A percentile compares a stretch with the other conserved stretches of the same genome.
Conservation (phyloP, 35 echinoderm and acorn worm species). For the Heliocidaris erythrogramma region DNA sequence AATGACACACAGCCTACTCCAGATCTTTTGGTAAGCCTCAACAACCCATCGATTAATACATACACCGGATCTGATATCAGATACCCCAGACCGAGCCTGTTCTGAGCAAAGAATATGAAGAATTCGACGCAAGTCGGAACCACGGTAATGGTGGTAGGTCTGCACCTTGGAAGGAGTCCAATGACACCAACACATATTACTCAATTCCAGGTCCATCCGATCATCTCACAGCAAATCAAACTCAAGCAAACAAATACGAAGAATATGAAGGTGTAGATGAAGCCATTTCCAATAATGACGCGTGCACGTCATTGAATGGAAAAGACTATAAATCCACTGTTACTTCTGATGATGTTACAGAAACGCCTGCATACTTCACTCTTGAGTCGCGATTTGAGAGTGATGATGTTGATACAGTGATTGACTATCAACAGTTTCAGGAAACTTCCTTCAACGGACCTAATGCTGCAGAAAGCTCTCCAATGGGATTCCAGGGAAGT, state of each 20-base stretch:
- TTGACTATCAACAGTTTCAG: not conserved
- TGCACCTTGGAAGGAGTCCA: not conserved
- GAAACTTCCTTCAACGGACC: not conserved
- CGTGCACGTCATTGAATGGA: not conserved
- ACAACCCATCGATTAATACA: not conserved
- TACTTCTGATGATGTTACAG: not conserved
- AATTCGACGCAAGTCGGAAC: not conserved
- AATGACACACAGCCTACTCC: not conserved
- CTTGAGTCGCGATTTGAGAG: not conserved
- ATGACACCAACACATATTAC: not conserved
- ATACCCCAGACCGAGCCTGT: not conserved
- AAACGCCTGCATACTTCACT: not conserved
- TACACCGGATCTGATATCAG: not conserved
- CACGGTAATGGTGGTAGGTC: not conserved
- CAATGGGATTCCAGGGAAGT: not conserved
- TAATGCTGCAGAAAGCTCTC: not conserved
- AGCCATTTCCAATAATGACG: not conserved
- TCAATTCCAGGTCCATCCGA: not conserved
- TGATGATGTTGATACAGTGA: not conserved
- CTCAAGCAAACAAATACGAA: not conserved
- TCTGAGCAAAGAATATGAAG: not conserved
- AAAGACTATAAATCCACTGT: not conserved
- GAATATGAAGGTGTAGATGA: not conserved
- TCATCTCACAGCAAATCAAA: not conserved
- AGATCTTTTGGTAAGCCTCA: not conserved